These are phyloP conservation scores for Climacteris rufus DNA, from an alignment of 2,113 vertebrate genomes.

Conservation along the genomic window DNA sequence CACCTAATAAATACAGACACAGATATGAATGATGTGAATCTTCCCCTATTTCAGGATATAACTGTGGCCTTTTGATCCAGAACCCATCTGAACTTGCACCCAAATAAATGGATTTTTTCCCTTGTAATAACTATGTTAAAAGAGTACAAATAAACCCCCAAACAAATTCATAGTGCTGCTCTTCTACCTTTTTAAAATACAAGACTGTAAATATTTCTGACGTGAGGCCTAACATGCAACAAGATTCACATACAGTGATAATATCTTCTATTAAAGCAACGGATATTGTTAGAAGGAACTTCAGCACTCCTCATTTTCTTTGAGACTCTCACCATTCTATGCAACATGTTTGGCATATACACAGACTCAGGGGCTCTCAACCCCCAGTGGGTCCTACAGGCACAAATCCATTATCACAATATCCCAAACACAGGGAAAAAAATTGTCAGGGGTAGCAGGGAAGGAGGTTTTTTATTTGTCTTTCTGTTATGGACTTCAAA, in stretches of 20 bases:
- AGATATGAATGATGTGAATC: neutral
- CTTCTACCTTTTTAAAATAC: neutral
- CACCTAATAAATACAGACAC: neutral
- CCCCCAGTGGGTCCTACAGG: neutral
- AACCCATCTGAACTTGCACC: neutral
- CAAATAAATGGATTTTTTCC: neutral
- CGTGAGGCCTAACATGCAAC: neutral
- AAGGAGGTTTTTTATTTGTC: conserved; percentile 19
- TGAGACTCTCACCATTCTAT: neutral
- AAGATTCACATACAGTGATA: conserved; percentile 30
- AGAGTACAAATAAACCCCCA: neutral
- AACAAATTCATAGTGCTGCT: neutral
- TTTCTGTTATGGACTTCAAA: conserved; percentile 4
- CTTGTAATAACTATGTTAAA: neutral
- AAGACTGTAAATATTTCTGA: neutral
- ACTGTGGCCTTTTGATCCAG: neutral
- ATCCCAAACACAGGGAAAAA: neutral
- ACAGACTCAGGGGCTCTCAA: neutral
- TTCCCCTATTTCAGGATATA: neutral
- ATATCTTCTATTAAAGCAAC: conserved; percentile 44
- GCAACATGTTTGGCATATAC: neutral
- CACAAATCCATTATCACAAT: conserved; percentile 30
- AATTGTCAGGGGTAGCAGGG: neutral
- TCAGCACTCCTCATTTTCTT: conserved; percentile 26
- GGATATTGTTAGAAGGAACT: conserved; percentile 44